Percentiles rank a stretch among this genome's conserved stretches.
These are phyloP conservation scores for Noctuana brunneofusca DNA, from an alignment of 2,888 invertebrate species.

Conservation along the genomic window DNA sequence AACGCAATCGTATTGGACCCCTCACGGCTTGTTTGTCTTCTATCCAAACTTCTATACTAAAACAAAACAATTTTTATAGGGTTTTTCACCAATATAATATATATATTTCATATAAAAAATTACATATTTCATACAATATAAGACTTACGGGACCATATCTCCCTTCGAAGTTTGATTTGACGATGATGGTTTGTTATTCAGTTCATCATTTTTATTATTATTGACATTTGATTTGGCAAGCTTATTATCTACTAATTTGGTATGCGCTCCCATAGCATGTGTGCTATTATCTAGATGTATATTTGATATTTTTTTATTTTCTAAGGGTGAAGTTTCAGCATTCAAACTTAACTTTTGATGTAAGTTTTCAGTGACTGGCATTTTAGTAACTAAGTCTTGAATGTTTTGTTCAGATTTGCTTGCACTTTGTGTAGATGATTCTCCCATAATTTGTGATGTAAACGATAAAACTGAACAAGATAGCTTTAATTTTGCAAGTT, in stretches of 20 bases:
- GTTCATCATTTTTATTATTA: background rate
- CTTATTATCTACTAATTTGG: background rate
- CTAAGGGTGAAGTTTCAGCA: background rate
- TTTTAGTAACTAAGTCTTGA: background rate
- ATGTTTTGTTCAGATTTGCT: background rate
- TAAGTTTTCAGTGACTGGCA: background rate
- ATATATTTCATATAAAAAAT: too few species aligned
- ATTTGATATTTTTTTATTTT: background rate
- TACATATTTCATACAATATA: background rate
- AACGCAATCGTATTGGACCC: constrained; percentile 88
- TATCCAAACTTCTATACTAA: constrained; percentile 90
- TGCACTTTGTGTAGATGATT: constrained; percentile 15
- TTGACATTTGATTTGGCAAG: background rate
- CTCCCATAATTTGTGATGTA: constrained; percentile 69
- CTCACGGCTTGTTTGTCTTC: constrained; percentile 92
- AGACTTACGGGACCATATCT: background rate
- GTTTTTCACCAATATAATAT: too few species aligned
- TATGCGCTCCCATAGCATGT: background rate
- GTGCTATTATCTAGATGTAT: background rate
- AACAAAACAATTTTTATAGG: constrained; percentile 37
- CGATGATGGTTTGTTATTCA: background rate
- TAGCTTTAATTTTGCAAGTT: constrained; percentile 89
- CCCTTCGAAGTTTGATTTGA: background rate
- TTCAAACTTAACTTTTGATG: background rate
- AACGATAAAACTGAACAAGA: constrained; percentile 86